phyloP scores from a whole-genome alignment of 2,113 vertebrate species.

The Austrofundulus limnaeus region DNA sequence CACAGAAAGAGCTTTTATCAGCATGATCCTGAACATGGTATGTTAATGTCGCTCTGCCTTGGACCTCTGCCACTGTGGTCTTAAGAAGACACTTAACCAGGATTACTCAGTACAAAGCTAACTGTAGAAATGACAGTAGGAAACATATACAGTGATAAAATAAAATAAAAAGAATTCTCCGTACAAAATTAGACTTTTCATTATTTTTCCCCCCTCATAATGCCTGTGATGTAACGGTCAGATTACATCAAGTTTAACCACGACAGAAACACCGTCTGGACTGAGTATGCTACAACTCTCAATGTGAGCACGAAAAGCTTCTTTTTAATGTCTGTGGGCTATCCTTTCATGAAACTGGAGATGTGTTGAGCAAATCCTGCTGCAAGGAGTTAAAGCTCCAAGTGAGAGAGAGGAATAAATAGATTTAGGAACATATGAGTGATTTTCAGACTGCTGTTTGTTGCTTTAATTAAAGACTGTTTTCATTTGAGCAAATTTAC shows the following conservation, averaged over 20 bases:
- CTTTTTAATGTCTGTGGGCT: not conserved
- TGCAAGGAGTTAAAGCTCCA: not conserved
- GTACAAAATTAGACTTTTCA: not conserved
- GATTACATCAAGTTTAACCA: not conserved
- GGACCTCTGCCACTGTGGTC: slow-evolving; percentile 38
- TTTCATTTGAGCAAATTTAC: no score
- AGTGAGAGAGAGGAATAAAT: not conserved
- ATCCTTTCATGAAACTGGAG: not conserved
- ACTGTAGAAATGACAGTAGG: slow-evolving; percentile 6
- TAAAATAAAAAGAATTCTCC: not conserved
- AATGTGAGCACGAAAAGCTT: not conserved
- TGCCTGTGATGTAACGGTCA: not conserved
- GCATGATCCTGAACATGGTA: slow-evolving; percentile 43
- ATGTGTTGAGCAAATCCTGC: not conserved
- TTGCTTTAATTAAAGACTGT: no score
- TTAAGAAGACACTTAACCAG: slow-evolving; percentile 39
- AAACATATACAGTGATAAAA: slow-evolving; percentile 10
- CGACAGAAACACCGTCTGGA: not conserved
- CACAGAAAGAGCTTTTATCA: slow-evolving; percentile 43
- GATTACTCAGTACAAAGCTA: slow-evolving; percentile 28
- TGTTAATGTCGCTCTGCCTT: slow-evolving; percentile 32
- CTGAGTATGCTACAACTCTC: not conserved
- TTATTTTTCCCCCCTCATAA: not conserved
- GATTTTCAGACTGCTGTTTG: not conserved
- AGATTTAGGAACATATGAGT: not conserved